These are phyloP conservation scores for Leucoraja ocellata DNA, from an alignment of 2,797 vertebrate species.

Conservation along the genomic window DNA sequence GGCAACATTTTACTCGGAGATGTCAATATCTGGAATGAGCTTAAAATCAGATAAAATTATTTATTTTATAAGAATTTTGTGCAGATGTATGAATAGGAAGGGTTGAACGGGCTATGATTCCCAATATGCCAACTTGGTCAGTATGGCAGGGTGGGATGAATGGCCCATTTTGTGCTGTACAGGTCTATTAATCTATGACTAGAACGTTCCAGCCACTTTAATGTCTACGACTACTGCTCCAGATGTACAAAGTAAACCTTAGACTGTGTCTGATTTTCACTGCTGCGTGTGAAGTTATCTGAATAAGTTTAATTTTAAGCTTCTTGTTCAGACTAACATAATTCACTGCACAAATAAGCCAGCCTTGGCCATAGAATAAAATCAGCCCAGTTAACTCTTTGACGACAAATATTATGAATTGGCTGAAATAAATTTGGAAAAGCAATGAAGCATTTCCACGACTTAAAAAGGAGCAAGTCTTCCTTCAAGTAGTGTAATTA, in stretches of 20 bases:
- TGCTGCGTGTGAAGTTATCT: background rate
- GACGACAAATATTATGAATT: background rate
- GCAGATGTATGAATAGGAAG: too few relatives aligned
- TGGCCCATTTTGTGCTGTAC: too few relatives aligned
- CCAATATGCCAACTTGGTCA: too few relatives aligned
- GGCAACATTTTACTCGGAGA: too few relatives aligned
- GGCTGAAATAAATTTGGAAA: background rate
- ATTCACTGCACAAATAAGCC: background rate
- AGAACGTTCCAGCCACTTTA: background rate
- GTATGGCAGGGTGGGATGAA: too few relatives aligned
- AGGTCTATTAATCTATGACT: too few relatives aligned
- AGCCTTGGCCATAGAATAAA: background rate
- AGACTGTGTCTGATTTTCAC: background rate
- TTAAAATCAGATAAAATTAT: too few relatives aligned
- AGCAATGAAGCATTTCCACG: background rate
- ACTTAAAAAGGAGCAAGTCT: background rate
- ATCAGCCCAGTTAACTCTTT: slow-evolving; percentile 1
- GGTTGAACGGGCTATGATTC: too few relatives aligned
- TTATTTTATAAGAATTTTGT: too few relatives aligned
- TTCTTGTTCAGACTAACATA: slow-evolving; percentile 14
- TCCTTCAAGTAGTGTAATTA: background rate
- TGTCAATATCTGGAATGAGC: too few relatives aligned
- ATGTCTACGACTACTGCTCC: background rate
- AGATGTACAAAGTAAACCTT: slow-evolving; percentile 36
- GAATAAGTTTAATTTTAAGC: background rate